Percentiles rank a stretch among this genome's conserved stretches.
Conservation (phyloP, 2,888 invertebrate species). For the Tigriopus californicus region DNA sequence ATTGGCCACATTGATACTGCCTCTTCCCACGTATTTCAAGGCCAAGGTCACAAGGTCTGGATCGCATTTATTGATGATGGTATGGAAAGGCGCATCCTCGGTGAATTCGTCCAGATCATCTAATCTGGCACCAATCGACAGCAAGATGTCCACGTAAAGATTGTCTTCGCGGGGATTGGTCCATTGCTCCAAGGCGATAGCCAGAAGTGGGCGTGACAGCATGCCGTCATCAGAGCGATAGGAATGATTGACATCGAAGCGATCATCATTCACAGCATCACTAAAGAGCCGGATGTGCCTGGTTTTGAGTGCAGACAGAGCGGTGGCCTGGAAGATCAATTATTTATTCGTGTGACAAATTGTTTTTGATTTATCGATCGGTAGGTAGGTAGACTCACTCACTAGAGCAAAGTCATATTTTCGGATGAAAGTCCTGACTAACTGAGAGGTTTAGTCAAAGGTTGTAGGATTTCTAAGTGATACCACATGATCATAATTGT, state of each 20-base stretch:
- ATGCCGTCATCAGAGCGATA: neutral
- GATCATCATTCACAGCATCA: neutral
- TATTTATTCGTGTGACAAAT: too few relatives aligned
- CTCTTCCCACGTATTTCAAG: neutral
- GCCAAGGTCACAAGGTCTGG: neutral
- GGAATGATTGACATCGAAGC: neutral
- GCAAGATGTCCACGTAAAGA: neutral
- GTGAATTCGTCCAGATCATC: neutral
- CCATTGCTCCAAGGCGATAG: neutral
- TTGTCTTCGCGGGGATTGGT: neutral
- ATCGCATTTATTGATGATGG: neutral
- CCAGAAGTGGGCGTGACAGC: neutral
- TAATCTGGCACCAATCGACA: neutral
- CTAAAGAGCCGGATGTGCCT: neutral
- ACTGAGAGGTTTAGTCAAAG: too few relatives aligned
- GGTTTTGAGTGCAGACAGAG: neutral
- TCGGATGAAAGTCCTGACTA: too few relatives aligned
- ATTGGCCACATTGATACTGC: neutral
- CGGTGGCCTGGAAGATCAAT: neutral
- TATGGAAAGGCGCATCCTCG: neutral
- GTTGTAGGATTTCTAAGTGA: too few relatives aligned
- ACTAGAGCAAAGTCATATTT: too few relatives aligned
- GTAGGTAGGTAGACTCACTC: too few relatives aligned
- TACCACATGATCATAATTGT: too few relatives aligned
- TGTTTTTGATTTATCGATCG: too few relatives aligned